Percentiles rank a stretch among this genome's conserved stretches.
Evolutionary conservation across 2,888 invertebrate species (phyloP).

Genomic region (Leucania comma): DNA sequence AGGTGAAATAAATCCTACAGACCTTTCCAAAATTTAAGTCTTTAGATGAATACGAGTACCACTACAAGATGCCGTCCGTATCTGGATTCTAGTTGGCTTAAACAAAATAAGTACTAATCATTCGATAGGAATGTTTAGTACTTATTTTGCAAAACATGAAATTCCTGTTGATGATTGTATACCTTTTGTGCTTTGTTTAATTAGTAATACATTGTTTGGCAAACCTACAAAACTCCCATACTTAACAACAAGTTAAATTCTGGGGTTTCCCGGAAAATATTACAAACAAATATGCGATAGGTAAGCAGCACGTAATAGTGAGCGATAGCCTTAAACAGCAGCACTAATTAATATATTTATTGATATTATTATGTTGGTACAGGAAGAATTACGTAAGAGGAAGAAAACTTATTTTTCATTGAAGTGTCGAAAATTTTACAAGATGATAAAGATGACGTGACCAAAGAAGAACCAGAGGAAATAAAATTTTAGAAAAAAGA

Average conservation of each 20-base stretch:
- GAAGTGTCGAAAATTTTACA: neutral
- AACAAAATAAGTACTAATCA: too few relatives aligned
- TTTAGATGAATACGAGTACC: too few relatives aligned
- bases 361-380: neutral
- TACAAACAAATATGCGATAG: constrained; percentile 18
- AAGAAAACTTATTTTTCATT: neutral
- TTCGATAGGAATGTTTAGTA: too few relatives aligned
- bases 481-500: too few relatives aligned
- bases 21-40: neutral
- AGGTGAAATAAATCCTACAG: neutral
- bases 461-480: too few relatives aligned
- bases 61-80: too few relatives aligned
- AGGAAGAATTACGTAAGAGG: constrained; percentile 1
- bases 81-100: neutral
- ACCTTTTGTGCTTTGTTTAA: neutral
- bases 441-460: too few relatives aligned
- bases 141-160: neutral
- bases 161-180: neutral
- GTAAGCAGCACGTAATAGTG: neutral
- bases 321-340: neutral
- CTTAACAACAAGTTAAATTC: constrained; percentile 5
- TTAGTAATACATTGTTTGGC: constrained; percentile 17
- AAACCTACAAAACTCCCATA: neutral
- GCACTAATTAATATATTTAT: constrained; percentile 16
- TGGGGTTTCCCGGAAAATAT: constrained; percentile 7